These are phyloP conservation scores for Cherax quadricarinatus DNA, from an alignment of 1,140 invertebrate genomes.

Conservation along the genomic window DNA sequence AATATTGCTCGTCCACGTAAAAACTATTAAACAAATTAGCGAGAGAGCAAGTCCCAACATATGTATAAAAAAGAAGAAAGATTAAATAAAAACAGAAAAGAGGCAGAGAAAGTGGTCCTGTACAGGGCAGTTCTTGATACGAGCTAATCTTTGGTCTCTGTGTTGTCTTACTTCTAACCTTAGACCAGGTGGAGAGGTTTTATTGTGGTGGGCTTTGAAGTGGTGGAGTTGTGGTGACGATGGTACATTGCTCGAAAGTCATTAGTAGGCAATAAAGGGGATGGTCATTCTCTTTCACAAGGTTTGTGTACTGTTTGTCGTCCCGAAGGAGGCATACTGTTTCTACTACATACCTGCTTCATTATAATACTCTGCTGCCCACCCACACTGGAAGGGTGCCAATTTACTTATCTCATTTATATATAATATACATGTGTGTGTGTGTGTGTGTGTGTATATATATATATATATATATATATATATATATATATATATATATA, in stretches of 20 bases:
- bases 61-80: constrained; percentile 22
- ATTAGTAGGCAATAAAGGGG: constrained; percentile 61
- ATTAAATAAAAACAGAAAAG: constrained; percentile 40
- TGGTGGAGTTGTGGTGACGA: constrained; percentile 66
- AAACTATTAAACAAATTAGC: constrained; percentile 49
- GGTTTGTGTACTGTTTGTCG: constrained; percentile 67
- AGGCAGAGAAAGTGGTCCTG: constrained; percentile 55
- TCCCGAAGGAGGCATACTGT: constrained; percentile 68
- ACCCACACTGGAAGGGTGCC: constrained; percentile 66
- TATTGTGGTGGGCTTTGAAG: constrained; percentile 55
- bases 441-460: too few relatives aligned
- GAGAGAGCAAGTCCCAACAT: constrained; percentile 62
- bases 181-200: constrained; percentile 71
- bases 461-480: too few relatives aligned
- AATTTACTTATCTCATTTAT: constrained; percentile 27
- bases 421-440: neutral
- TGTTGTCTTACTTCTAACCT: constrained; percentile 69
- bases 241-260: constrained; percentile 63
- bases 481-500: too few relatives aligned
- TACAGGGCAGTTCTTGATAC: constrained; percentile 71
- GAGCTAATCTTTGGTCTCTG: constrained; percentile 70
- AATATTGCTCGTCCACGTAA: constrained; percentile 66
- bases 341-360: constrained; percentile 68
- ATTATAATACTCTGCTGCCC: constrained; percentile 39
- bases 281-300: constrained; percentile 51